Evolutionary conservation across 2,797 vertebrate genomes (phyloP).

Genomic region (Centroberyx gerrardi): DNA sequence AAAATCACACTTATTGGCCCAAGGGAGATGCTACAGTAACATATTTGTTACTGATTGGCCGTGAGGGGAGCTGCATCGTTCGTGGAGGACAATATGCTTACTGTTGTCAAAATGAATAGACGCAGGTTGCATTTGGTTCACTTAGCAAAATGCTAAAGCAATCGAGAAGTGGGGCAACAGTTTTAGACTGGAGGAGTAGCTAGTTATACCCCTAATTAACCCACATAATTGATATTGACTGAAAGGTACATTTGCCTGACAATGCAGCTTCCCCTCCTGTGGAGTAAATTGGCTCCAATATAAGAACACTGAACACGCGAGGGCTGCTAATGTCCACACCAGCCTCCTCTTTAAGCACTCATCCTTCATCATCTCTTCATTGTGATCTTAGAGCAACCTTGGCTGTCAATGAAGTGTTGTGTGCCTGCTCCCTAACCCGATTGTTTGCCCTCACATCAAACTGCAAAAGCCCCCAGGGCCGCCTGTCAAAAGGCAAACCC

Average conservation of each 20-base stretch:
- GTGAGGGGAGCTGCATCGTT: too few relatives aligned
- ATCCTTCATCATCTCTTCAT: conserved; percentile 57
- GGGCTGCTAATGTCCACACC: neutral
- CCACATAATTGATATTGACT: conserved; percentile 2
- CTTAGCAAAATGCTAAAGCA: neutral
- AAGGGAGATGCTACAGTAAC: too few relatives aligned
- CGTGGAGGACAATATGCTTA: too few relatives aligned
- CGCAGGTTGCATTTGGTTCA: neutral
- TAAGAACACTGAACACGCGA: conserved; percentile 33
- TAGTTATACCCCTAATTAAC: neutral
- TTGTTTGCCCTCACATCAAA: conserved; percentile 76
- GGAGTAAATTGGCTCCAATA: conserved; percentile 35
- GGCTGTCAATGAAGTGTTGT: conserved; percentile 60
- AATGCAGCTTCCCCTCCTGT: conserved; percentile 17
- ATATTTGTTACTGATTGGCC: too few relatives aligned
- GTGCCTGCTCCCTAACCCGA: conserved; percentile 66
- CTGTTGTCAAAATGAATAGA: neutral
- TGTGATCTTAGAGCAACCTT: conserved; percentile 32
- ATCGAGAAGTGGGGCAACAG: neutral
- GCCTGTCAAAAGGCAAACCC: conserved; percentile 62
- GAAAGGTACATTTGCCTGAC: neutral
- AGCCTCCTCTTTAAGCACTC: conserved; percentile 41
- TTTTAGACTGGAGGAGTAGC: neutral
- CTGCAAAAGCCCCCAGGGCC: conserved; percentile 56
- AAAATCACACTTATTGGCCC: too few relatives aligned